These are phyloP conservation scores for Neelides folsomi DNA, from an alignment of 2,888 invertebrate species.

Conservation along the genomic window DNA sequence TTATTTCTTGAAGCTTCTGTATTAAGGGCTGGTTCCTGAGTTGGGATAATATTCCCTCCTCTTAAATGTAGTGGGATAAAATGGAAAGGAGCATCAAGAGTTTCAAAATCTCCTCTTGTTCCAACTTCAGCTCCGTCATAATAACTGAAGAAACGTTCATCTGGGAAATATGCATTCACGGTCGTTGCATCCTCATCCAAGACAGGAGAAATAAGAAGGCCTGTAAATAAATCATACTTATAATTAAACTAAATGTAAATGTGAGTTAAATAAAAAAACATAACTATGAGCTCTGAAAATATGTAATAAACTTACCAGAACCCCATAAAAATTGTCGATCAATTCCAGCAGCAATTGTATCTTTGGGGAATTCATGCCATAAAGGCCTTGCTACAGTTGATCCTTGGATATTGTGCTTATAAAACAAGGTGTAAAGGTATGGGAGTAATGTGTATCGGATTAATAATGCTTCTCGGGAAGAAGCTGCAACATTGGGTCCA, in stretches of 20 bases:
- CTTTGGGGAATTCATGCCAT: constrained; percentile 33
- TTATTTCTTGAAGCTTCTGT: constrained; percentile 47
- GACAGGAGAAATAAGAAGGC: constrained; percentile 59
- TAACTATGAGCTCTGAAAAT: not conserved
- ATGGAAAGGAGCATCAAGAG: constrained; percentile 48
- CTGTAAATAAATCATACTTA: constrained; percentile 3
- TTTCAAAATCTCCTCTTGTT: constrained; percentile 40
- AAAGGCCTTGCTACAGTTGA: constrained; percentile 23
- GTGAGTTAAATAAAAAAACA: no score
- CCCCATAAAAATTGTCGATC: constrained; percentile 38
- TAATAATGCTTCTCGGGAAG: constrained; percentile 50
- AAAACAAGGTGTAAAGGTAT: constrained; percentile 66
- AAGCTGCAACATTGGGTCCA: constrained; percentile 52
- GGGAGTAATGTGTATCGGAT: constrained; percentile 61
- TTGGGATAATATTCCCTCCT: constrained; percentile 57
- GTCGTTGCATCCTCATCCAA: constrained; percentile 41
- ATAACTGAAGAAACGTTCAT: constrained; percentile 54
- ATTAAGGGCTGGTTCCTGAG: constrained; percentile 50
- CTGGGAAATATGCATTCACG: constrained; percentile 50
- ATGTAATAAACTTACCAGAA: constrained; percentile 18
- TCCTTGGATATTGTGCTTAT: constrained; percentile 54
- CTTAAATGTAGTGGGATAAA: constrained; percentile 52
- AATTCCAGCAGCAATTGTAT: constrained; percentile 30
- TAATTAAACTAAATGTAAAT: no score
- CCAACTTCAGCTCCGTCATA: constrained; percentile 34